Base-by-base conservation (phyloP, 1,140 invertebrate genomes). In the Caerostris darwini region DNA sequence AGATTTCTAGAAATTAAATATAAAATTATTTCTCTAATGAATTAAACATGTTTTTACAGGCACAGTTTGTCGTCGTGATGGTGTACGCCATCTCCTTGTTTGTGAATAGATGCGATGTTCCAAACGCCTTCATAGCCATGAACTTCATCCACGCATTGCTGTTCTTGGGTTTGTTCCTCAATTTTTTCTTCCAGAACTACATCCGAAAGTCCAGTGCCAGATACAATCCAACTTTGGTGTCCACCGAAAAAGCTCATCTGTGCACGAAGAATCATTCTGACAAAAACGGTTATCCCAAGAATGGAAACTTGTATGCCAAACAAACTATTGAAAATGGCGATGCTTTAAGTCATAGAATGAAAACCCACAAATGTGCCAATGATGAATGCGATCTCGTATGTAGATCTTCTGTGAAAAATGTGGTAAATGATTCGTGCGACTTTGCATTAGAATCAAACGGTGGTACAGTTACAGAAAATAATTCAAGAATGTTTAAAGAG, bases 111-210 rank as follows among this genome's bases (percentile, higher is more conserved):
- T 93, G 92, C 64, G 61, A 93, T n/a, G 59, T 87, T 14, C 50
- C 92, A 3, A 87, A 57, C 3, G 50, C 83, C 14, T 93, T 93
- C 59, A 93, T 93, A 61, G 34, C 17, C 4, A 69, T 86, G 82
- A 93, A 93, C 34, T 93, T 93, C 64, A 67, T 93, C 61, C 92
- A 93, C 19, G 92, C 92, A 17, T n/a, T 93, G 53, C n/a, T 93
- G 19, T 93, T 93, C 83, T 87, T 93, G 10, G 92, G 83, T 3
- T 54, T 93, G 6, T 93, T 93, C 81, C 82, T 93, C 56, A 93
- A 93, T 64, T 93, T 93, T 54, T 93, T 93, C 83, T 10, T 93
- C 17, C 34, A 87, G 53, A 93, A 7, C 34, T 93, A 93, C 64
- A 59, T 71, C n/a, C 50, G 67, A 58, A 90, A 56, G 19, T 14